Conservation (phyloP, 2,113 vertebrate species). For the Capreolus pygargus region DNA sequence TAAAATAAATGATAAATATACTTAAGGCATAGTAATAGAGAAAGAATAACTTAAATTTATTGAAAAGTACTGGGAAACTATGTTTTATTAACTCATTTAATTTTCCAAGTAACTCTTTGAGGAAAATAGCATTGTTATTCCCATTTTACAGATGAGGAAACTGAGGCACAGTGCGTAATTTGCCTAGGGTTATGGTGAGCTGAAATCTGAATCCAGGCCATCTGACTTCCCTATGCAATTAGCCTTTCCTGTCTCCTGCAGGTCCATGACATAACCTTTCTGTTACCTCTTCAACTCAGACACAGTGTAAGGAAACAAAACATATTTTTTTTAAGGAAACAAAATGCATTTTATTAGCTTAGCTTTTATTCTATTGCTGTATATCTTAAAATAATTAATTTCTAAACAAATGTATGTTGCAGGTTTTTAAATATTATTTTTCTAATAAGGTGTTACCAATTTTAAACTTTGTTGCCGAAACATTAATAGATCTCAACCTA, state of each 20-base stretch:
- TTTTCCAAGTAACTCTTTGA: neutral
- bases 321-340: neutral
- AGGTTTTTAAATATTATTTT: neutral
- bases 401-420: neutral
- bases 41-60: neutral
- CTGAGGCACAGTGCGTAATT: neutral
- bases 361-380: neutral
- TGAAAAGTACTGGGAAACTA: neutral
- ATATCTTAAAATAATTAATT: neutral
- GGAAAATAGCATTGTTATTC: neutral
- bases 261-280: neutral
- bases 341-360: neutral
- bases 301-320: neutral
- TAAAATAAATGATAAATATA: conserved; percentile 27
- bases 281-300: neutral
- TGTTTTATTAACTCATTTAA: neutral
- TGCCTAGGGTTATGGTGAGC: neutral
- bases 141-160: conserved; percentile 2
- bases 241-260: neutral
- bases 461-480: neutral
- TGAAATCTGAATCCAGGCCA: neutral
- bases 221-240: neutral
- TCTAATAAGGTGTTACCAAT: neutral
- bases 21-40: neutral
- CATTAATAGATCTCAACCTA: neutral